Conservation (phyloP, 2,797 vertebrate genomes). For the Centropyge bicolor region DNA sequence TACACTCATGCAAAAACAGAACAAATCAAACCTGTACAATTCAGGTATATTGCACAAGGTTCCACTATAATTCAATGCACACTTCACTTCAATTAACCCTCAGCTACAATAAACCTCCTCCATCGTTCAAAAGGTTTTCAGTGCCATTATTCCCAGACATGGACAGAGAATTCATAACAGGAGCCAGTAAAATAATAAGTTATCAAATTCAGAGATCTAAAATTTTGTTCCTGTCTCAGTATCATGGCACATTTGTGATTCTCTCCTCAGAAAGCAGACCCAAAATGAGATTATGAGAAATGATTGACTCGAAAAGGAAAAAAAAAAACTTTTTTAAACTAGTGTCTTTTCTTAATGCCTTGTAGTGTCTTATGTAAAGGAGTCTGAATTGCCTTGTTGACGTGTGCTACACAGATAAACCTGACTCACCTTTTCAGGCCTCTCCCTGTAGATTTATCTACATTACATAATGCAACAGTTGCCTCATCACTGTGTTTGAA, state of each 20-base stretch:
- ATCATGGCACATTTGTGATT: background rate
- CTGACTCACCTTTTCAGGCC: background rate
- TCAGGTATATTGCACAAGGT: background rate
- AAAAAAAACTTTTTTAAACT: too few species aligned
- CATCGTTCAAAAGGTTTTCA: background rate
- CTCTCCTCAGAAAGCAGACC: background rate
- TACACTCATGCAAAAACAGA: background rate
- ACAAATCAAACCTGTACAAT: slow-evolving; percentile 4
- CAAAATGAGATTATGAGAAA: background rate
- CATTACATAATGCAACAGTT: background rate
- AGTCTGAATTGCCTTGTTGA: slow-evolving; percentile 11
- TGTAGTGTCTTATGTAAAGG: background rate
- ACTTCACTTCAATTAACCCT: background rate
- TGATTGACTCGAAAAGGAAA: background rate
- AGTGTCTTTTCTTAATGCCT: background rate
- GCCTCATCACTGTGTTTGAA: slow-evolving; percentile 9
- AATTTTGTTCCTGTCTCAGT: background rate
- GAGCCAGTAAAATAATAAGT: background rate
- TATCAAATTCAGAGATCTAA: background rate
- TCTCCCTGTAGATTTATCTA: background rate
- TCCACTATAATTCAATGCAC: background rate
- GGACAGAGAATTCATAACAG: background rate
- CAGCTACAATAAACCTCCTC: background rate
- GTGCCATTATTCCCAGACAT: background rate
- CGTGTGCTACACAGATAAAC: background rate